These are phyloP conservation scores for Cyprinodon brontotheroides DNA, from an alignment of 2,113 vertebrate species.

Conservation along the genomic window DNA sequence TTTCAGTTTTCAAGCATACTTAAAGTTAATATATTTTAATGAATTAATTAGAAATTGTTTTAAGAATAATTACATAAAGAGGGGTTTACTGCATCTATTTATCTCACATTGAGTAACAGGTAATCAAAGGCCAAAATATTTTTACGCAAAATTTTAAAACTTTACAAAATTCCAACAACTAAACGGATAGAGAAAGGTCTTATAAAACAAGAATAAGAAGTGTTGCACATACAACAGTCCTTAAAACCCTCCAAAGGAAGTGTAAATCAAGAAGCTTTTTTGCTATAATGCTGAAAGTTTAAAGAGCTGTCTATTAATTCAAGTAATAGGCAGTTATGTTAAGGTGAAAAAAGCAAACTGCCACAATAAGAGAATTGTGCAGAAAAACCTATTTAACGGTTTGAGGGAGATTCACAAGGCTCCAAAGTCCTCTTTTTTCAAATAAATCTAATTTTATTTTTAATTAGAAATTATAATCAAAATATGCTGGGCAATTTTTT, in stretches of 20 bases:
- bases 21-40: background rate
- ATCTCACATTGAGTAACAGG: background rate
- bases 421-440: background rate
- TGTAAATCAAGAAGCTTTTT: background rate
- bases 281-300: no score
- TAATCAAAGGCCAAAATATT: background rate
- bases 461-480: background rate
- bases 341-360: background rate
- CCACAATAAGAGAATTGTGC: no score
- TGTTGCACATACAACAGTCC: background rate
- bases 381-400: background rate
- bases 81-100: background rate
- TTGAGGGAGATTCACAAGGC: background rate
- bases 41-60: background rate
- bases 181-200: background rate
- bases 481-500: background rate
- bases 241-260: background rate
- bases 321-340: background rate
- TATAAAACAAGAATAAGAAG: background rate
- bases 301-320: no score
- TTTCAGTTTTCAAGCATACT: background rate
- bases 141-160: background rate
- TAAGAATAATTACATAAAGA: background rate
- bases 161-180: background rate
- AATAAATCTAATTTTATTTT: background rate